Evolutionary conservation across 2,888 invertebrate genomes (phyloP).

Genomic region (Rambutsinella grinnellia): DNA sequence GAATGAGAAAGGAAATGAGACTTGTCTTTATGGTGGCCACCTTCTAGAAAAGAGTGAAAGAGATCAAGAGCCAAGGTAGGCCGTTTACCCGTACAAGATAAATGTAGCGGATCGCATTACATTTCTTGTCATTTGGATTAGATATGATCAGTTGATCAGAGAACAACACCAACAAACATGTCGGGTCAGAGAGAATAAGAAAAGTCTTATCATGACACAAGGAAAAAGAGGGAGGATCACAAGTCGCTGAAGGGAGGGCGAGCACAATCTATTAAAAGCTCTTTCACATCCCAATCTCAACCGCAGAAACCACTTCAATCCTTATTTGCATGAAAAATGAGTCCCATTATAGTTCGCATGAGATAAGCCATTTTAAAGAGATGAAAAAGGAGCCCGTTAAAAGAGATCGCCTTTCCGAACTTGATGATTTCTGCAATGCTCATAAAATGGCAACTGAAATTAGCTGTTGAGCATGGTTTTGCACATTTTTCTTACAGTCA

Average conservation of each 20-base stretch:
- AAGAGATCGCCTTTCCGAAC: background rate
- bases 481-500: too few relatives aligned
- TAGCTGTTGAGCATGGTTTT: too few relatives aligned
- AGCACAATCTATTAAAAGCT: slow-evolving; percentile 1
- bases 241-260: background rate
- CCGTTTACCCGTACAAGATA: slow-evolving; percentile 16
- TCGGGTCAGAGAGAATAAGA: background rate
- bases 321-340: slow-evolving; percentile 50
- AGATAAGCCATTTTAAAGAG: slow-evolving; percentile 43
- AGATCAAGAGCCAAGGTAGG: background rate
- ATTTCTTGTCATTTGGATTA: slow-evolving; percentile 25
- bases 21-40: too few relatives aligned
- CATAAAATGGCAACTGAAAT: too few relatives aligned
- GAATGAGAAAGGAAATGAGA: background rate
- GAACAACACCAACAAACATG: background rate
- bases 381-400: slow-evolving; percentile 16
- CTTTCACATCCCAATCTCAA: slow-evolving; percentile 17
- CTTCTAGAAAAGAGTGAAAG: too few relatives aligned
- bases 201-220: slow-evolving; percentile 2
- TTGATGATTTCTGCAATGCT: background rate
- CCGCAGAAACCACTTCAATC: background rate
- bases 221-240: background rate
- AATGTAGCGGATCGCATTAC: slow-evolving; percentile 37
- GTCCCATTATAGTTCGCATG: slow-evolving; percentile 18
- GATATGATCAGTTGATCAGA: background rate